phyloP scores from a whole-genome alignment of 2,888 invertebrate genomes.

The Boloria selene region DNA sequence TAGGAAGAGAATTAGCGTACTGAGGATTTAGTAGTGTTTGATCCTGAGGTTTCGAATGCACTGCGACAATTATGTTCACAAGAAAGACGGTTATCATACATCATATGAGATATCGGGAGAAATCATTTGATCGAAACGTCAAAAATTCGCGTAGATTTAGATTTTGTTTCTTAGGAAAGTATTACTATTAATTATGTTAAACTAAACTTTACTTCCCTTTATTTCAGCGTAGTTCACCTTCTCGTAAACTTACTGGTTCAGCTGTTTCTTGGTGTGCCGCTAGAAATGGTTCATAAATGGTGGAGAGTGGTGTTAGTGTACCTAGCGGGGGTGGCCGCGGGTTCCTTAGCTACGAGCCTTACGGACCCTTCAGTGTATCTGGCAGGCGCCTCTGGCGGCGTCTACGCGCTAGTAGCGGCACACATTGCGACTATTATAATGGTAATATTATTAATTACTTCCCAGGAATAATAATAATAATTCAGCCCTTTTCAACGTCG shows the following conservation, averaged over 20 bases:
- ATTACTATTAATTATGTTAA: not conserved
- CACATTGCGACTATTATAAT: slow-evolving; percentile 96
- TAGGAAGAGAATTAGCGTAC: too few species aligned
- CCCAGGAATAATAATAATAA: too few species aligned
- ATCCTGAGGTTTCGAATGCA: too few species aligned
- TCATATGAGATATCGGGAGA: too few species aligned
- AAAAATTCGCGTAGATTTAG: too few species aligned
- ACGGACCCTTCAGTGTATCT: slow-evolving; percentile 90
- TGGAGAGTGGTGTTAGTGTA: slow-evolving; percentile 95
- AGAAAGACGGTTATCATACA: too few species aligned
- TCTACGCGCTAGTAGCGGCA: slow-evolving; percentile 96
- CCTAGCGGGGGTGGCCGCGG: slow-evolving; percentile 91
- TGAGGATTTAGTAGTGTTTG: too few species aligned
- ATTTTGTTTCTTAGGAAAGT: too few species aligned
- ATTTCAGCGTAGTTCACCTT: slow-evolving; percentile 90
- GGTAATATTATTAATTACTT: slow-evolving; percentile 76
- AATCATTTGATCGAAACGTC: too few species aligned
- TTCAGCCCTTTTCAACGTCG: too few species aligned
- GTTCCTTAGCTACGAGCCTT: slow-evolving; percentile 91
- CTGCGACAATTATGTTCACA: too few species aligned
- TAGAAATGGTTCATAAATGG: slow-evolving; percentile 98
- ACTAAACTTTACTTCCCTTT: slow-evolving; percentile 8
- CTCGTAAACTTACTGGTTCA: slow-evolving; percentile 96
- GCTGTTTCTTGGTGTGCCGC: slow-evolving; percentile 94
- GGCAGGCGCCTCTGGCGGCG: slow-evolving; percentile 97